phyloP scores from a whole-genome alignment of 2,888 invertebrate genomes.

The Drosophila monieri region DNA sequence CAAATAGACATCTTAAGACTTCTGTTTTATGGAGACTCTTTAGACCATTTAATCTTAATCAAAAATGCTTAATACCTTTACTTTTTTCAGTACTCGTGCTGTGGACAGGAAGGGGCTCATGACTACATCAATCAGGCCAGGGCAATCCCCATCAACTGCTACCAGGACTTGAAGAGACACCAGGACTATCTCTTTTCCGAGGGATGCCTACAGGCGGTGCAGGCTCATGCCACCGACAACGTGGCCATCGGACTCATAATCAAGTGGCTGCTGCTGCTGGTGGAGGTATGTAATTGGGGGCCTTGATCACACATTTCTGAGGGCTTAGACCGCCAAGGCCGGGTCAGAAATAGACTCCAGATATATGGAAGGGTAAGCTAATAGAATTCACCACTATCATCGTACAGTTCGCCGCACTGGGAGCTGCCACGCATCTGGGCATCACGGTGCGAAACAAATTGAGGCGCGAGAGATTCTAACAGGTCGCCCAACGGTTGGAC shows the following conservation, averaged over 20 bases:
- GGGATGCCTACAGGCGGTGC: constrained; percentile 69
- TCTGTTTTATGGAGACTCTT: no score
- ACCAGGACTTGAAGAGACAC: constrained; percentile 50
- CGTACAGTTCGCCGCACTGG: constrained; percentile 67
- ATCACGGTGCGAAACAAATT: constrained; percentile 77
- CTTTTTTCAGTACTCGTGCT: constrained; percentile 75
- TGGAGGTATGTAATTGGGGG: constrained; percentile 68
- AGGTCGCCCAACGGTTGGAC: constrained; percentile 17
- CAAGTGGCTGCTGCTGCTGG: constrained; percentile 74
- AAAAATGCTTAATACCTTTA: neutral
- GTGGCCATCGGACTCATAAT: constrained; percentile 72
- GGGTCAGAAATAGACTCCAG: constrained; percentile 43
- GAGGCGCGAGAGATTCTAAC: constrained; percentile 71
- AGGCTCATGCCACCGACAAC: constrained; percentile 70
- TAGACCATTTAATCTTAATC: no score
- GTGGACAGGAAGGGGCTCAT: constrained; percentile 75
- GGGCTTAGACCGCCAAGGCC: constrained; percentile 48
- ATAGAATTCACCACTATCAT: constrained; percentile 16
- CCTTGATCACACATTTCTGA: constrained; percentile 38
- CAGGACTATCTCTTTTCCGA: constrained; percentile 55
- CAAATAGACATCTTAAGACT: no score
- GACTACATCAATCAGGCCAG: constrained; percentile 72
- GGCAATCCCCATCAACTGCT: constrained; percentile 73
- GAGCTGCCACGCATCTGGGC: constrained; percentile 73
- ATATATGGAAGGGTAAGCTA: constrained; percentile 17